Conservation (phyloP, 2,113 vertebrate genomes). For the Dasypus novemcinctus region DNA sequence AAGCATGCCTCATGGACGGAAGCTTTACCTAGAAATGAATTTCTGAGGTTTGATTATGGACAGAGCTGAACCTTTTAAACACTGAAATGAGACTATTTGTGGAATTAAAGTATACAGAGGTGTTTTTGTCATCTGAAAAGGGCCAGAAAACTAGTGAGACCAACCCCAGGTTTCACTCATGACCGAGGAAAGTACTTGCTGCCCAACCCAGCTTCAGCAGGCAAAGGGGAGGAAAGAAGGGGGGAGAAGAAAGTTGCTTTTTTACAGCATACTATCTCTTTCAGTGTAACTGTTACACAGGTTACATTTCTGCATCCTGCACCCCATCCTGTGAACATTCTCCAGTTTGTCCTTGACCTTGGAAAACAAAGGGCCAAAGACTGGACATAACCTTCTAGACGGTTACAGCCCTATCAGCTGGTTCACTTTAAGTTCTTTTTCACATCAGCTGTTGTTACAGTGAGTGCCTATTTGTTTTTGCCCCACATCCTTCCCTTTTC, state of each 20-base stretch:
- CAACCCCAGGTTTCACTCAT: background rate
- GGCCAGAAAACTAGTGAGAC: background rate
- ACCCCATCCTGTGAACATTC: background rate
- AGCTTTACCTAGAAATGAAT: background rate
- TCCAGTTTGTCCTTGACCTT: slow-evolving; percentile 18
- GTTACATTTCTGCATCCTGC: background rate
- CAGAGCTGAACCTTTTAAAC: background rate
- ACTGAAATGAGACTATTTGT: background rate
- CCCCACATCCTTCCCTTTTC: background rate
- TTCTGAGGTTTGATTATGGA: background rate
- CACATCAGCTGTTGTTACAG: background rate
- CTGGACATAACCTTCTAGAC: background rate
- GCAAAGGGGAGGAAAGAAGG: background rate
- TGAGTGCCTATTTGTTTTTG: background rate
- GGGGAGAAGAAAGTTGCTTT: background rate
- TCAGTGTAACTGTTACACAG: slow-evolving; percentile 4
- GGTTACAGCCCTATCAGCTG: background rate
- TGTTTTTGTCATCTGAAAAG: slow-evolving; percentile 3
- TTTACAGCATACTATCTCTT: background rate
- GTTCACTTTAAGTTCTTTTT: background rate
- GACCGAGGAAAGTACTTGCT: background rate
- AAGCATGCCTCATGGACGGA: background rate
- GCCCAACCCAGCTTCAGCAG: background rate
- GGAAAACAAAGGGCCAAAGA: background rate
- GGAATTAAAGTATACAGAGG: background rate